phyloP scores from a whole-genome alignment of 2,113 vertebrate genomes.

The Phyllostomus hastatus region DNA sequence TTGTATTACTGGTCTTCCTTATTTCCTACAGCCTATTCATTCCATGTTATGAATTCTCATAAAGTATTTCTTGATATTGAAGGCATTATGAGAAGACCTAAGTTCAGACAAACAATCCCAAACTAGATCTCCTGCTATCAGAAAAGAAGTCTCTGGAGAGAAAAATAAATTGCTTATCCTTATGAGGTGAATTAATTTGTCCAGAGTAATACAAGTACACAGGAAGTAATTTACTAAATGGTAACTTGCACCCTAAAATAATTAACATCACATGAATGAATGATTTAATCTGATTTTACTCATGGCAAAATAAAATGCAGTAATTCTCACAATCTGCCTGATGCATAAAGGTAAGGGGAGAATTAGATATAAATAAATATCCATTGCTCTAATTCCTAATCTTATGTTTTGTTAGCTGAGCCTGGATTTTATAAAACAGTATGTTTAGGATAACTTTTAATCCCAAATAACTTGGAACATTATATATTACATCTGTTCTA shows the following conservation, averaged over 20 bases:
- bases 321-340: constrained; percentile 8
- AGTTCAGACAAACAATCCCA: constrained; percentile 44
- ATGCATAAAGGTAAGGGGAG: not conserved
- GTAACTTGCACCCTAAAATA: constrained; percentile 48
- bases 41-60: not conserved
- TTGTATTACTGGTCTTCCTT: not conserved
- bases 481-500: constrained; percentile 5
- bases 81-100: constrained; percentile 34
- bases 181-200: constrained; percentile 52
- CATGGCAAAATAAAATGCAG: constrained; percentile 45
- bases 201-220: constrained; percentile 9
- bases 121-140: constrained; percentile 23
- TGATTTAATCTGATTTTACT: constrained; percentile 46
- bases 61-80: constrained; percentile 38
- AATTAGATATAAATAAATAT: constrained; percentile 34
- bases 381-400: not conserved
- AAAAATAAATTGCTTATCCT: constrained; percentile 53
- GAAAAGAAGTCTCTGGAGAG: constrained; percentile 23
- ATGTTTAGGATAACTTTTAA: constrained; percentile 33
- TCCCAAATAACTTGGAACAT: not conserved
- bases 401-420: constrained; percentile 1
- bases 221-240: constrained; percentile 59
- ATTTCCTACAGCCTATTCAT: constrained; percentile 20
- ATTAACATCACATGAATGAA: constrained; percentile 50
- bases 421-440: not conserved